Conservation (phyloP, 2,797 vertebrate species). For the Myripristis jacobus region DNA sequence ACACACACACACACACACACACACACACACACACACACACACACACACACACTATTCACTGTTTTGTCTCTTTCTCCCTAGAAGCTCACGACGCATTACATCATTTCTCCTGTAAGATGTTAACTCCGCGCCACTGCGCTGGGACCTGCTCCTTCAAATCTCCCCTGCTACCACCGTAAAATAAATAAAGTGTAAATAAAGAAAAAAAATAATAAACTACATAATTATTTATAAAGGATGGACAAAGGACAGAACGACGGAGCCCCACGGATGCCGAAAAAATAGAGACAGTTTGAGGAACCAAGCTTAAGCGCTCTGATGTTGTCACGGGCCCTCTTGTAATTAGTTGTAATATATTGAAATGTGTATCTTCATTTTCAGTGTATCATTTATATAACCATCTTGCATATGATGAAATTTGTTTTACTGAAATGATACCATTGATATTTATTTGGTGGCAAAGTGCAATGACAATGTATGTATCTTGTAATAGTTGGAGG, state of each 20-base stretch:
- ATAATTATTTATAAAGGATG: not conserved
- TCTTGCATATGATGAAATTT: slow-evolving; percentile 65
- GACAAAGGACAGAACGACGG: slow-evolving; percentile 20
- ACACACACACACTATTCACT: slow-evolving; percentile 65
- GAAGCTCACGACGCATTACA: slow-evolving; percentile 96
- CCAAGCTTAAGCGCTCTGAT: slow-evolving; percentile 28
- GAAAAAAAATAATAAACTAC: slow-evolving; percentile 35
- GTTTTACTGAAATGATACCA: slow-evolving; percentile 75
- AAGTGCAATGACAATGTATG: slow-evolving; percentile 95
- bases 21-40: slow-evolving; percentile 1
- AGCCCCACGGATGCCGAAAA: slow-evolving; percentile 30
- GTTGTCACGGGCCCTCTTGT: slow-evolving; percentile 62
- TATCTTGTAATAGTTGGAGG: slow-evolving; percentile 86
- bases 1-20: not conserved
- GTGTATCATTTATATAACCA: slow-evolving; percentile 80
- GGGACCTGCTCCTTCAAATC: slow-evolving; percentile 97
- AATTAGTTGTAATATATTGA: slow-evolving; percentile 72
- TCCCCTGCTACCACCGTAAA: slow-evolving; percentile 91
- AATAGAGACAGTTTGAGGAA: slow-evolving; percentile 37
- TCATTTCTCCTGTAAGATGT: slow-evolving; percentile 98
- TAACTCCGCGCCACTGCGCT: slow-evolving; percentile 94
- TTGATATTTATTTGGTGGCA: slow-evolving; percentile 89
- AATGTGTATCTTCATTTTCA: slow-evolving; percentile 68
- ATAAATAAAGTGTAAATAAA: not conserved
- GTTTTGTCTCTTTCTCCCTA: slow-evolving; percentile 81